Conservation (phyloP, 1,140 invertebrate genomes). For the Schlechtendalia chinensis region DNA sequence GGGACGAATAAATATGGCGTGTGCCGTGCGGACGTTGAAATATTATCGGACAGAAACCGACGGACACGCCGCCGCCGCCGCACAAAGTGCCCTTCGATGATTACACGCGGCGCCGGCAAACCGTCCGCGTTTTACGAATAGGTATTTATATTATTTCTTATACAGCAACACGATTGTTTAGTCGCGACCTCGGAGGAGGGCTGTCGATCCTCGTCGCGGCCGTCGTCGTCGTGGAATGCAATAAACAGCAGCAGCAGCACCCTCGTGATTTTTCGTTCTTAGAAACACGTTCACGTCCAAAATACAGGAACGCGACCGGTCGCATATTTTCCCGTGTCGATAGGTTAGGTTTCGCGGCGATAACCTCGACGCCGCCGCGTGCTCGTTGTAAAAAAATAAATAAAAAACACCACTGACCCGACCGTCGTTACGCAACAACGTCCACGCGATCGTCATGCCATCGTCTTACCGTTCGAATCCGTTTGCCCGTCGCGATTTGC, state of each 20-base stretch:
- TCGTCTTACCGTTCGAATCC: too few relatives aligned
- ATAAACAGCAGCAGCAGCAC: conserved; percentile 34
- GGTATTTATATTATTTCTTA: conserved; percentile 13
- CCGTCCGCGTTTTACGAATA: conserved; percentile 26
- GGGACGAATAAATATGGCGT: conserved; percentile 14
- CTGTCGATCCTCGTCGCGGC: conserved; percentile 23
- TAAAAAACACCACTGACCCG: too few relatives aligned
- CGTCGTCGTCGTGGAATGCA: conserved; percentile 8
- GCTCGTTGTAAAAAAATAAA: too few relatives aligned
- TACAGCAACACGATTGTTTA: too few relatives aligned
- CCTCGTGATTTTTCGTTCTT: conserved; percentile 16
- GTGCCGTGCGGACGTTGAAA: not conserved
- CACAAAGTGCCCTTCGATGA: not conserved
- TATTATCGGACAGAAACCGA: conserved; percentile 11
- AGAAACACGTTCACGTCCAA: too few relatives aligned
- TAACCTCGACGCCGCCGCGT: too few relatives aligned
- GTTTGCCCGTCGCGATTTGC: too few relatives aligned
- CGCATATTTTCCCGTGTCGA: conserved; percentile 10
- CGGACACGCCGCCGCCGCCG: not conserved
- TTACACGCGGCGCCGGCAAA: not conserved
- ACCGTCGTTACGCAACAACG: too few relatives aligned
- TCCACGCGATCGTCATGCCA: too few relatives aligned
- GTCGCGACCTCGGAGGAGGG: conserved; percentile 7
- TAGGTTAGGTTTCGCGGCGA: too few relatives aligned
- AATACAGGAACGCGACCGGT: too few relatives aligned